A percentile compares a stretch with the other conserved stretches of the same genome.
Conservation (phyloP, 2,888 invertebrate species). For the Lasioglossum pauxillum region DNA sequence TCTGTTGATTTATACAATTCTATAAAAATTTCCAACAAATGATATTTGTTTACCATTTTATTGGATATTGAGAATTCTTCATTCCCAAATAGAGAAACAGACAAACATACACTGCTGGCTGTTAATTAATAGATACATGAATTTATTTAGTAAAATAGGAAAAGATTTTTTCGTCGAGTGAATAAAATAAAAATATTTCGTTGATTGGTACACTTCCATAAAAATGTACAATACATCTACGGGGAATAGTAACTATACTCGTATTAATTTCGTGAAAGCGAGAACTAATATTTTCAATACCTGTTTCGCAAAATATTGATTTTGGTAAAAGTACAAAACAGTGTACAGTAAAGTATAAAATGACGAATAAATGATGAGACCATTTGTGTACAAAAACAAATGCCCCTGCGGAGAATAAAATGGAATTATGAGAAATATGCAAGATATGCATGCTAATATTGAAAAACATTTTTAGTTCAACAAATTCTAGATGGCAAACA, state of each 20-base stretch:
- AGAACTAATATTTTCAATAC: background rate
- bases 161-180: background rate
- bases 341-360: background rate
- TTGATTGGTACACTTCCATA: background rate
- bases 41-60: no score
- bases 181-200: background rate
- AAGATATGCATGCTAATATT: background rate
- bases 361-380: background rate
- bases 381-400: background rate
- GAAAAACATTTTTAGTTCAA: background rate
- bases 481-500: background rate
- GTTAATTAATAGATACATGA: background rate
- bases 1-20: no score
- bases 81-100: background rate
- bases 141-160: background rate
- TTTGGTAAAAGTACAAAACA: background rate
- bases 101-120: no score
- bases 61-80: background rate
- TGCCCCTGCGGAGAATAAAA: background rate
- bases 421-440: background rate
- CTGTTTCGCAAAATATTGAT: background rate
- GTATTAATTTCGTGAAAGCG: background rate
- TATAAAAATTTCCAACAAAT: no score
- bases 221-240: background rate
- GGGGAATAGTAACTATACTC: background rate